phyloP scores from a whole-genome alignment of 2,888 invertebrate genomes.

The Himalopsyche anomala region DNA sequence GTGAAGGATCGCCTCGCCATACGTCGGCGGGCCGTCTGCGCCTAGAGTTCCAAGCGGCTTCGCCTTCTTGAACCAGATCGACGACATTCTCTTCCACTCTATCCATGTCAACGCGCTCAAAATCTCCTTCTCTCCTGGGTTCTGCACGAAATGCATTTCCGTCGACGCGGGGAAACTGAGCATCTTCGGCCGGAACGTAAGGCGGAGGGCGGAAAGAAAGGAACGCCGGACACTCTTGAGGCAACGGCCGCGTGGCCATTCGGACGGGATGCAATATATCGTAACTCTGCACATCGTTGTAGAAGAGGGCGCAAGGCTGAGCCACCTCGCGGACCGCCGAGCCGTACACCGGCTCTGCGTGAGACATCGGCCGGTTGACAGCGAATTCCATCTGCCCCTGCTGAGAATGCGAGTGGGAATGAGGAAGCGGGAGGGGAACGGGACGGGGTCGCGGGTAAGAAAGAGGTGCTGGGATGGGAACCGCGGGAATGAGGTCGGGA shows the following conservation, averaged over 20 bases:
- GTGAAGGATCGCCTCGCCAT: constrained; percentile 13
- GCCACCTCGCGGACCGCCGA: neutral
- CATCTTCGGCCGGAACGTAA: neutral
- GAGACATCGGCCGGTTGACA: constrained; percentile 24
- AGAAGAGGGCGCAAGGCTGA: constrained; percentile 46
- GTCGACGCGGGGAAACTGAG: constrained; percentile 51
- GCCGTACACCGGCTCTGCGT: neutral
- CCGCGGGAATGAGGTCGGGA: constrained; percentile 6
- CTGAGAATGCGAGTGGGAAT: constrained; percentile 17
- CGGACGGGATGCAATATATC: constrained; percentile 54
- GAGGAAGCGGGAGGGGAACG: neutral
- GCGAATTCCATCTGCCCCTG: constrained; percentile 32
- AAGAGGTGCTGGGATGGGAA: constrained; percentile 46
- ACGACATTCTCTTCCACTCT: neutral
- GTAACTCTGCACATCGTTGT: constrained; percentile 49
- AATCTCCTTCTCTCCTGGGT: constrained; percentile 34
- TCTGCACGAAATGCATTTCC: neutral
- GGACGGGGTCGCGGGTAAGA: constrained; percentile 49
- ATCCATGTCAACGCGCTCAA: neutral
- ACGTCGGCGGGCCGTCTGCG: neutral
- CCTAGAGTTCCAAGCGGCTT: constrained; percentile 5
- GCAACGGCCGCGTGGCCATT: constrained; percentile 35
- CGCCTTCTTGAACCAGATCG: neutral
- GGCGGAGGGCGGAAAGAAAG: constrained; percentile 31
- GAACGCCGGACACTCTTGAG: constrained; percentile 49